Evolutionary conservation across 2,888 invertebrate species (phyloP).

Genomic region (Andrena flavipes): DNA sequence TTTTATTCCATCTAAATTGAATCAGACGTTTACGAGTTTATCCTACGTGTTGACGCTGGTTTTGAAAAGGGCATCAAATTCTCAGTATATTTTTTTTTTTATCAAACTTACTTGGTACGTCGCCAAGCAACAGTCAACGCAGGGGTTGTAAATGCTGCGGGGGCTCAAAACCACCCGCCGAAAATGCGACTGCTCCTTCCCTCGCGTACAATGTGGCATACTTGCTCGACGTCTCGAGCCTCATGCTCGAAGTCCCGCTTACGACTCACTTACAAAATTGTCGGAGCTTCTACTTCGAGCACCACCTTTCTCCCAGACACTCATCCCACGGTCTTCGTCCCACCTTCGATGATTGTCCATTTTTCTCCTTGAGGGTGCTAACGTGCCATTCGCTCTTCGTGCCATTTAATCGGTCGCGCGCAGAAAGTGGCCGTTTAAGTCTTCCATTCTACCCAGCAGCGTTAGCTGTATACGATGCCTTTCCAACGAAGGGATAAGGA

Average conservation of each 20-base stretch:
- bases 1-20: too few species aligned
- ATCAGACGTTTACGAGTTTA: too few species aligned
- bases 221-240: conserved; percentile 1
- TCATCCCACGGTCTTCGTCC: background rate
- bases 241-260: conserved; percentile 37
- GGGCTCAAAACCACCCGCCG: background rate
- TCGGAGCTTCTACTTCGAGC: conserved; percentile 20
- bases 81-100: too few species aligned
- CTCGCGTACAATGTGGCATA: background rate
- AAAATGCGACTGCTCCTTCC: conserved; percentile 13
- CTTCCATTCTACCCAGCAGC: background rate
- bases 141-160: background rate
- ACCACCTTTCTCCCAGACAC: background rate
- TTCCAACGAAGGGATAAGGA: background rate
- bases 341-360: background rate
- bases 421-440: conserved; percentile 49
- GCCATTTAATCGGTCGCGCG: conserved; percentile 44
- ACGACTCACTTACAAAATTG: conserved; percentile 53
- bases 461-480: background rate
- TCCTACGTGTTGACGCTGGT: too few species aligned
- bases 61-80: too few species aligned
- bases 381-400: background rate
- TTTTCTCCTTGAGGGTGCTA: background rate
- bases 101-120: background rate
- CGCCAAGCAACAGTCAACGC: background rate